Percentiles rank a stretch among this genome's conserved stretches.
phyloP scores from a whole-genome alignment of 2,113 vertebrate genomes.

The Benitochromis conjunctus region DNA sequence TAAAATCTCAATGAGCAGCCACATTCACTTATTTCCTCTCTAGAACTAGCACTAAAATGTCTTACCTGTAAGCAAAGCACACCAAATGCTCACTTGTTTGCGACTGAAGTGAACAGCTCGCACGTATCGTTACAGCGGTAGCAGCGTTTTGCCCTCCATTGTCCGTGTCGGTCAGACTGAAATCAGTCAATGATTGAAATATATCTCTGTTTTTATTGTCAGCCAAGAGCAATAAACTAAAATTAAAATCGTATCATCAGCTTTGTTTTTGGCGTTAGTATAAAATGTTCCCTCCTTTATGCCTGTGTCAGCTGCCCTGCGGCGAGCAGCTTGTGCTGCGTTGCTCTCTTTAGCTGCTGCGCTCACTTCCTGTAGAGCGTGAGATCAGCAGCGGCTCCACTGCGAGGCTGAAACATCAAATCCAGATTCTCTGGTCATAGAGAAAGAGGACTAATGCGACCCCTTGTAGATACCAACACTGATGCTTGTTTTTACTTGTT shows the following conservation, averaged over 20 bases:
- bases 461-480: neutral
- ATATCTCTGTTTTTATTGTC: neutral
- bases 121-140: neutral
- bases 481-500: neutral
- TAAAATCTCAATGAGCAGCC: neutral
- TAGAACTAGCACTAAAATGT: neutral
- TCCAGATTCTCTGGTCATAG: neutral
- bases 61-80: neutral
- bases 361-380: neutral
- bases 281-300: neutral
- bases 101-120: fast-evolving
- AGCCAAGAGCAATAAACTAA: neutral
- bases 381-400: fast-evolving
- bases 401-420: neutral
- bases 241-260: neutral
- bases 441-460: neutral
- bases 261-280: neutral
- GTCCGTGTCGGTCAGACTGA: neutral
- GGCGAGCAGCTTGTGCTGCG: neutral
- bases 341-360: neutral
- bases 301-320: neutral
- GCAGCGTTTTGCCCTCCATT: fast-evolving
- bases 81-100: neutral
- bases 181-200: neutral
- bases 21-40: fast-evolving